Evolutionary conservation across 2,797 vertebrate genomes (phyloP).

Genomic region (Coilia nasus): DNA sequence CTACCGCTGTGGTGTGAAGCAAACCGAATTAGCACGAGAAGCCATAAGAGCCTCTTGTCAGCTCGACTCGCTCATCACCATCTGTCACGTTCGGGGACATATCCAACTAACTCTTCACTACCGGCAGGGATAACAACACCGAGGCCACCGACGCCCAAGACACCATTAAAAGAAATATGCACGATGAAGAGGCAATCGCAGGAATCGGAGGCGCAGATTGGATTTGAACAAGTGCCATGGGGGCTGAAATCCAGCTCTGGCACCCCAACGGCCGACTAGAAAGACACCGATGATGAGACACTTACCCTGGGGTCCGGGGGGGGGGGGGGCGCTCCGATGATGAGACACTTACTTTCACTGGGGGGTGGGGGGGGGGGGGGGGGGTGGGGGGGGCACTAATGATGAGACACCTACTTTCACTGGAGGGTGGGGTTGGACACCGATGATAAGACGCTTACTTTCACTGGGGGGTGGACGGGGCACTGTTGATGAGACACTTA

Average conservation of each 20-base stretch:
- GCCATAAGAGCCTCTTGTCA: conserved; percentile 57
- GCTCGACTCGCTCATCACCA: conserved; percentile 59
- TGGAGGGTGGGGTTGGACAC: conserved; percentile 50
- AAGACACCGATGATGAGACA: conserved; percentile 30
- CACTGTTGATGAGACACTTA: conserved; percentile 31
- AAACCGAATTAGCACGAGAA: conserved; percentile 32
- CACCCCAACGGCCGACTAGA: not conserved
- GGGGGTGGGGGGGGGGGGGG: conserved; percentile 48
- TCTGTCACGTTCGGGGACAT: conserved; percentile 65
- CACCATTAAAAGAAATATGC: conserved; percentile 50
- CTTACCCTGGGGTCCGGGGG: conserved; percentile 60
- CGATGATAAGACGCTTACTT: conserved; percentile 40
- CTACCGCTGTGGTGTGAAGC: not conserved
- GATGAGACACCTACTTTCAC: no score
- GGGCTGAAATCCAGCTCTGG: not conserved
- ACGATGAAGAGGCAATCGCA: conserved; percentile 63
- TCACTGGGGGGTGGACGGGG: conserved; percentile 66
- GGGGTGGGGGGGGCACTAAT: conserved; percentile 61
- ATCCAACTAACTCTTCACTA: conserved; percentile 63
- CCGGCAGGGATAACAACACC: conserved; percentile 19
- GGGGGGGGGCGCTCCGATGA: conserved; percentile 65
- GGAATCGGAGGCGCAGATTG: not conserved
- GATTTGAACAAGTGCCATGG: not conserved
- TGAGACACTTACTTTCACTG: conserved; percentile 70
- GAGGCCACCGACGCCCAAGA: conserved; percentile 48